Conservation (phyloP, 1,140 invertebrate species). For the Drosophila athabasca region DNA sequence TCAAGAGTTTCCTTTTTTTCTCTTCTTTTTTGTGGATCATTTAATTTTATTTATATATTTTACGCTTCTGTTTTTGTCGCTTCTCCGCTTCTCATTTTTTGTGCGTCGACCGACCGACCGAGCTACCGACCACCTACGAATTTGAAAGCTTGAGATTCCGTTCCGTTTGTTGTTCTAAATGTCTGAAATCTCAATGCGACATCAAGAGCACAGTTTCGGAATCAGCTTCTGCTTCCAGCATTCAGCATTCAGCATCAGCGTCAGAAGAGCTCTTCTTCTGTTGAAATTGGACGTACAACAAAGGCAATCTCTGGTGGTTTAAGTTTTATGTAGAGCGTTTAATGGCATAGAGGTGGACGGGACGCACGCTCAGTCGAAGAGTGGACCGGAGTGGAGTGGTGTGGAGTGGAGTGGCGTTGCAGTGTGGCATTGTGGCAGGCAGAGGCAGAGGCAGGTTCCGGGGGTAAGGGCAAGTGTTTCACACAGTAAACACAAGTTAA, state of each 20-base stretch:
- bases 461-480: constrained; percentile 66
- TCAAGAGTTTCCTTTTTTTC: neutral
- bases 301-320: constrained; percentile 47
- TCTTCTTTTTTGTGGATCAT: neutral
- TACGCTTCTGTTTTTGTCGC: constrained; percentile 1
- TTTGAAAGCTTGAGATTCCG: constrained; percentile 25
- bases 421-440: too few species aligned
- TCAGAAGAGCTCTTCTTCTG: constrained; percentile 44
- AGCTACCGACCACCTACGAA: constrained; percentile 44
- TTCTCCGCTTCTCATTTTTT: constrained; percentile 20
- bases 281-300: constrained; percentile 50
- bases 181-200: constrained; percentile 57
- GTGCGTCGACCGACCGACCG: neutral
- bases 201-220: constrained; percentile 45
- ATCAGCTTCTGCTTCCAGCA: constrained; percentile 26
- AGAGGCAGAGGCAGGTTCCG: too few species aligned
- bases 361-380: neutral
- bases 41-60: constrained; percentile 3
- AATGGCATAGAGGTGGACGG: constrained; percentile 39
- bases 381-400: neutral
- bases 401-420: too few species aligned
- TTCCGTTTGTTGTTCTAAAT: constrained; percentile 60
- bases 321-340: constrained; percentile 67
- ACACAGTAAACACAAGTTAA: constrained; percentile 79
- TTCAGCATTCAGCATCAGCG: neutral